These are phyloP conservation scores for Mizuhopecten yessoensis DNA, from an alignment of 1,140 invertebrate species.

Conservation along the genomic window DNA sequence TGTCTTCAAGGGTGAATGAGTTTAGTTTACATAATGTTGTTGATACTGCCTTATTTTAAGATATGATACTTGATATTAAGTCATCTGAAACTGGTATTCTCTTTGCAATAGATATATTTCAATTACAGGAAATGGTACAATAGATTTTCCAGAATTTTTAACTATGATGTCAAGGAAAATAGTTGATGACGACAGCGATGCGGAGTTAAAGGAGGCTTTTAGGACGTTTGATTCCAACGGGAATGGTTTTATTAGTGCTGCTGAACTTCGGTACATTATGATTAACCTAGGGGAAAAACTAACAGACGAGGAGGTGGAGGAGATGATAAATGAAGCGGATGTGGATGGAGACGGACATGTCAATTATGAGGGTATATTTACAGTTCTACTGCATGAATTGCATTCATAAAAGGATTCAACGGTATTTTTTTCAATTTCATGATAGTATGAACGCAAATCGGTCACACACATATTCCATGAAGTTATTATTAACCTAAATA, in stretches of 20 bases:
- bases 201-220: not conserved
- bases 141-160: not conserved
- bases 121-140: not conserved
- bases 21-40: too few species aligned
- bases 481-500: too few species aligned
- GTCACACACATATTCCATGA: too few species aligned
- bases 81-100: too few species aligned
- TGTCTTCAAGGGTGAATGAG: too few species aligned
- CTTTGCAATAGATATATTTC: too few species aligned
- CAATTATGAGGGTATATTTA: not conserved
- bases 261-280: not conserved
- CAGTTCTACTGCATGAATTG: too few species aligned
- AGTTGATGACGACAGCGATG: not conserved
- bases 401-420: too few species aligned
- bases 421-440: too few species aligned
- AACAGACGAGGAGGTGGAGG: not conserved
- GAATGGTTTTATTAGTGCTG: not conserved
- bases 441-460: too few species aligned
- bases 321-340: not conserved
- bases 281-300: not conserved
- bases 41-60: too few species aligned
- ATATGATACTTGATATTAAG: too few species aligned
- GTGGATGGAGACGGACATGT: not conserved
- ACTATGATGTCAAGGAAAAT: not conserved
- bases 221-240: not conserved